Evolutionary conservation across 2,113 vertebrate genomes (phyloP).

Genomic region (Crotalus tigris): DNA sequence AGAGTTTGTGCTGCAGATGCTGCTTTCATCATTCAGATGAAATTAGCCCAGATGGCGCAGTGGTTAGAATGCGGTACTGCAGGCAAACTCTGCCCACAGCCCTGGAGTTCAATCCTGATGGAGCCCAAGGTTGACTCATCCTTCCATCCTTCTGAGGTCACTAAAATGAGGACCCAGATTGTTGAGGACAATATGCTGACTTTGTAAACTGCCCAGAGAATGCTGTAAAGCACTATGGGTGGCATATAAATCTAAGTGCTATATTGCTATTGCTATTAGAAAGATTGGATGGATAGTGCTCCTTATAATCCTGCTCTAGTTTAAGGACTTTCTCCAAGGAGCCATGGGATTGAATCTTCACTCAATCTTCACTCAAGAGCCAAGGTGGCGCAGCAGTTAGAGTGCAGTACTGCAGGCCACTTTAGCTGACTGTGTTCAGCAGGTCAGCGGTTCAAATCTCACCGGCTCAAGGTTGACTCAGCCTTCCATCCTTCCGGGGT

Average conservation of each 20-base stretch:
- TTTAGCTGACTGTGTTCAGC: too few species aligned
- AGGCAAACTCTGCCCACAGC: not conserved
- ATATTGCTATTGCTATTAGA: not conserved
- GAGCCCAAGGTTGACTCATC: not conserved
- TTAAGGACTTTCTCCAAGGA: not conserved
- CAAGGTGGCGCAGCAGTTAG: too few species aligned
- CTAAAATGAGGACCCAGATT: not conserved
- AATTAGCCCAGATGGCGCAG: not conserved
- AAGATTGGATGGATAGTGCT: not conserved
- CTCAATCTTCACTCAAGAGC: not conserved
- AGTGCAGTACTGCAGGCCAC: too few species aligned
- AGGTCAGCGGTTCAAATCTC: too few species aligned
- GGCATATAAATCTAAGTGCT: not conserved
- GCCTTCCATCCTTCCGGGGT: too few species aligned
- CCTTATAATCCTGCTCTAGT: not conserved
- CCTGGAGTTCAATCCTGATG: not conserved
- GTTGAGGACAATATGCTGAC: not conserved
- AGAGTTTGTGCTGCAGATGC: not conserved
- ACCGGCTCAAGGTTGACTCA: too few species aligned
- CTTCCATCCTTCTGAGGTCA: not conserved
- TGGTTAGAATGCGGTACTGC: not conserved
- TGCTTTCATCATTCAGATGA: not conserved
- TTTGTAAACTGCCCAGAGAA: not conserved
- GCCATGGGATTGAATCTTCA: not conserved
- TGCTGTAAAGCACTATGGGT: not conserved